These are phyloP conservation scores for Sapajus apella DNA, from an alignment of 2,113 vertebrate genomes.

Conservation along the genomic window DNA sequence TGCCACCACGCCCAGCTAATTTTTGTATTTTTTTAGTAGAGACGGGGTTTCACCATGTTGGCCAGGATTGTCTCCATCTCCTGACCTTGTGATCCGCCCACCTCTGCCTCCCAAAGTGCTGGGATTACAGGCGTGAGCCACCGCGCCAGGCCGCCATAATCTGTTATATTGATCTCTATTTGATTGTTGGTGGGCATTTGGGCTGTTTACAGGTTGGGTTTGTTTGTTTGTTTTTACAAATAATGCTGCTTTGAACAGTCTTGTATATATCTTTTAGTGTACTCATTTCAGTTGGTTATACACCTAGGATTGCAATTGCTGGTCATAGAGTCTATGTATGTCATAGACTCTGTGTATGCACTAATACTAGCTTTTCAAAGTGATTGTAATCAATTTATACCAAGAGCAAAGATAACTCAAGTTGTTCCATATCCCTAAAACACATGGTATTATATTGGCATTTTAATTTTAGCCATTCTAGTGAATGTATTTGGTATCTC, in stretches of 20 bases:
- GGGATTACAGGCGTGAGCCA: too few species aligned
- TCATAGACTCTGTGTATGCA: neutral
- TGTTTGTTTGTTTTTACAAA: too few species aligned
- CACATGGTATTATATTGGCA: neutral
- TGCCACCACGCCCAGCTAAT: too few species aligned
- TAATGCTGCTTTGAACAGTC: neutral
- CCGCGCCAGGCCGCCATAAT: neutral
- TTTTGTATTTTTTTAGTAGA: too few species aligned
- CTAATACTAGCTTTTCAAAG: neutral
- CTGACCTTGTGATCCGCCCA: too few species aligned
- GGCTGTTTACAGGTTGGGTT: too few species aligned
- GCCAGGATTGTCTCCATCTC: too few species aligned
- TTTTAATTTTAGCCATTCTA: slow-evolving; percentile 31
- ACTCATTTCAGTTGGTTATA: neutral
- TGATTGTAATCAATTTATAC: neutral
- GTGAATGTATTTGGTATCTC: too few species aligned
- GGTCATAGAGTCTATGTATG: neutral
- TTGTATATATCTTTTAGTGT: neutral
- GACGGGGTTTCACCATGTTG: too few species aligned
- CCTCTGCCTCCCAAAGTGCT: too few species aligned
- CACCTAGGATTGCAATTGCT: neutral
- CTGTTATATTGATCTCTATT: neutral
- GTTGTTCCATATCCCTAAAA: neutral
- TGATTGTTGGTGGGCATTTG: neutral
- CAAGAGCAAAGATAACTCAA: neutral